These are phyloP conservation scores for Lethrus apterus DNA, from an alignment of 1,140 invertebrate genomes.

Conservation along the genomic window DNA sequence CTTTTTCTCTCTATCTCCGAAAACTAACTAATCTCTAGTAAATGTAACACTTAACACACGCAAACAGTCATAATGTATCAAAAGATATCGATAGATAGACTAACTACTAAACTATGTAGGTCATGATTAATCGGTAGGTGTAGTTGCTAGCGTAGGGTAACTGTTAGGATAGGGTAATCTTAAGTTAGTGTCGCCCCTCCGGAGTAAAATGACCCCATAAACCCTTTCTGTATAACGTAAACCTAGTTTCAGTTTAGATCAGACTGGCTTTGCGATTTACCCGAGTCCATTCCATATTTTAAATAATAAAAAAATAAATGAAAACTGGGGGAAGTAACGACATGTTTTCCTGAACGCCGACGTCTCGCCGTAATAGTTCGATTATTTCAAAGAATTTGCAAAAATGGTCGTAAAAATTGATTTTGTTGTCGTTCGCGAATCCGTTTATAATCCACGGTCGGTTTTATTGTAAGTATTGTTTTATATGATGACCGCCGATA, in stretches of 20 bases:
- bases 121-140: conserved; percentile 15
- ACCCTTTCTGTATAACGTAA: not conserved
- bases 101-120: conserved; percentile 8
- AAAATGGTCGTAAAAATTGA: too few species aligned
- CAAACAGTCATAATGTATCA: conserved; percentile 3
- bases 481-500: too few species aligned
- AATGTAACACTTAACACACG: not conserved
- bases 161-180: conserved; percentile 19
- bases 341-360: too few species aligned
- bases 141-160: conserved; percentile 20
- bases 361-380: too few species aligned
- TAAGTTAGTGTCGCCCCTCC: conserved; percentile 17
- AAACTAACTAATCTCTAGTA: not conserved
- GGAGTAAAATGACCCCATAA: not conserved
- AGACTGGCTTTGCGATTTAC: conserved; percentile 2
- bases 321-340: too few species aligned
- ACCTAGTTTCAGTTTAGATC: not conserved
- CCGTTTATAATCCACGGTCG: too few species aligned
- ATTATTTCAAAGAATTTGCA: too few species aligned
- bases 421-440: too few species aligned
- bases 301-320: not conserved
- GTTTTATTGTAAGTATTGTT: too few species aligned
- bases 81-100: conserved; percentile 8
- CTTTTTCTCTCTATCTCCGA: not conserved
- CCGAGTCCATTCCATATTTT: conserved; percentile 8